Evolutionary conservation across 2,113 vertebrate species (phyloP).

Genomic region (Stigmatopora nigra): DNA sequence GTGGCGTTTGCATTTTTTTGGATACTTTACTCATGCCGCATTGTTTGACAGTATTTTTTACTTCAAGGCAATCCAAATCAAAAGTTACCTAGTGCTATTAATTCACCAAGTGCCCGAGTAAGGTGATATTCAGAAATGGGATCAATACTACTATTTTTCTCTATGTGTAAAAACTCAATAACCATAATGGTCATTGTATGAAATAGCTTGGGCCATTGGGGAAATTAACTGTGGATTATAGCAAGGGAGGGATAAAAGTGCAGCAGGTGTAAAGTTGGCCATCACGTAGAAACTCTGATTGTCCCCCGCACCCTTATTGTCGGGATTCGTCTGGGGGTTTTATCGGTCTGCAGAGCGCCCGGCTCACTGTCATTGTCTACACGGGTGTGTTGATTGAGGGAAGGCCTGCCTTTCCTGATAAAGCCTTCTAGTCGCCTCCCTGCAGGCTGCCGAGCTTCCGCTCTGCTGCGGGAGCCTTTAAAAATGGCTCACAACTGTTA

Average conservation of each 20-base stretch:
- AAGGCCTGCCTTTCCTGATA: slow-evolving; percentile 65
- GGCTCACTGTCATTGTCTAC: slow-evolving; percentile 45
- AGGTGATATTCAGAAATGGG: slow-evolving; percentile 1
- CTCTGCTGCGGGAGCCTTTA: slow-evolving; percentile 42
- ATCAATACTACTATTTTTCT: slow-evolving; percentile 9
- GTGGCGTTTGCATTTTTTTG: not conserved
- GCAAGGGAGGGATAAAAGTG: slow-evolving; percentile 11
- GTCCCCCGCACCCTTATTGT: slow-evolving; percentile 23
- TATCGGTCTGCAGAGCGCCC: slow-evolving; percentile 52
- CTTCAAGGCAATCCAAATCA: not conserved
- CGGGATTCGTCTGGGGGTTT: slow-evolving; percentile 52
- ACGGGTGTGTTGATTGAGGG: slow-evolving; percentile 58
- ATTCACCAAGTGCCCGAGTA: slow-evolving; percentile 1
- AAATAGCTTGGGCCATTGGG: slow-evolving; percentile 14
- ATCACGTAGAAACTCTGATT: slow-evolving; percentile 29
- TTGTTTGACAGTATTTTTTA: not conserved
- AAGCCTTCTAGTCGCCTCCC: slow-evolving; percentile 58
- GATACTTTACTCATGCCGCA: not conserved
- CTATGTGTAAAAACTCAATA: slow-evolving; percentile 1
- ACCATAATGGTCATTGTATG: not conserved
- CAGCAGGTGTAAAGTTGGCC: slow-evolving; percentile 8
- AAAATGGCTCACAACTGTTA: slow-evolving; percentile 52
- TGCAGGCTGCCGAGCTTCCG: slow-evolving; percentile 35
- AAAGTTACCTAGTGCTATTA: not conserved
- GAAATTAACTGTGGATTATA: slow-evolving; percentile 24